Conservation (phyloP, 2,888 invertebrate species). For the Pecten maximus region DNA sequence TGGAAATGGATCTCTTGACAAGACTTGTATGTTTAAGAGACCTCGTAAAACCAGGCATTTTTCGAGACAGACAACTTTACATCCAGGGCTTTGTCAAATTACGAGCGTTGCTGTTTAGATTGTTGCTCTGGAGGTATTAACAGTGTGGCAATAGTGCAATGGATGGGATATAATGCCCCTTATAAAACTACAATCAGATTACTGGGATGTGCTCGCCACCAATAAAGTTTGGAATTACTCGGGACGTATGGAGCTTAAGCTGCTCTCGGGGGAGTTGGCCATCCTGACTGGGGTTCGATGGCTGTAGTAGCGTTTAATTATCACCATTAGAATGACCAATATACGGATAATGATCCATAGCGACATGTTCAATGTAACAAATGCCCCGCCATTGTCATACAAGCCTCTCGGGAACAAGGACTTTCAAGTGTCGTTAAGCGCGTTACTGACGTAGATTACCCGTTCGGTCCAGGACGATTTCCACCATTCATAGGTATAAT, state of each 20-base stretch:
- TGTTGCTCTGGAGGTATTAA: conserved; percentile 33
- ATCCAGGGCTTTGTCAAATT: conserved; percentile 20
- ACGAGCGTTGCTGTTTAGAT: conserved; percentile 17
- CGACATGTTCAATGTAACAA: conserved; percentile 35
- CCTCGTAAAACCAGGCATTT: conserved; percentile 14
- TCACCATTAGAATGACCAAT: conserved; percentile 49
- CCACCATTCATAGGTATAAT: conserved; percentile 35
- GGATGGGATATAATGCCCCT: conserved; percentile 42
- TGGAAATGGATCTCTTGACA: conserved; percentile 31
- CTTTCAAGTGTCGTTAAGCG: conserved; percentile 33
- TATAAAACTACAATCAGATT: conserved; percentile 49
- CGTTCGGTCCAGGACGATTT: conserved; percentile 32
- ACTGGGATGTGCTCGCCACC: conserved; percentile 46
- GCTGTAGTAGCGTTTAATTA: conserved; percentile 51
- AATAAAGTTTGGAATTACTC: conserved; percentile 49
- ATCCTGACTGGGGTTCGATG: conserved; percentile 18
- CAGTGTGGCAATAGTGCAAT: conserved; percentile 15
- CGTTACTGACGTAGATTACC: conserved; percentile 30
- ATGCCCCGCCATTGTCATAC: conserved; percentile 28
- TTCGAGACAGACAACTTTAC: conserved; percentile 35
- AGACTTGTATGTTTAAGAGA: conserved; percentile 10
- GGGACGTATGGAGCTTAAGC: conserved; percentile 44
- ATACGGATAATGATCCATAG: conserved; percentile 40
- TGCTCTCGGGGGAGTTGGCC: conserved; percentile 44
- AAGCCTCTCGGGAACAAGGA: conserved; percentile 32